These are phyloP conservation scores for Diogma glabrata DNA, from an alignment of 2,888 invertebrate species.

Conservation along the genomic window DNA sequence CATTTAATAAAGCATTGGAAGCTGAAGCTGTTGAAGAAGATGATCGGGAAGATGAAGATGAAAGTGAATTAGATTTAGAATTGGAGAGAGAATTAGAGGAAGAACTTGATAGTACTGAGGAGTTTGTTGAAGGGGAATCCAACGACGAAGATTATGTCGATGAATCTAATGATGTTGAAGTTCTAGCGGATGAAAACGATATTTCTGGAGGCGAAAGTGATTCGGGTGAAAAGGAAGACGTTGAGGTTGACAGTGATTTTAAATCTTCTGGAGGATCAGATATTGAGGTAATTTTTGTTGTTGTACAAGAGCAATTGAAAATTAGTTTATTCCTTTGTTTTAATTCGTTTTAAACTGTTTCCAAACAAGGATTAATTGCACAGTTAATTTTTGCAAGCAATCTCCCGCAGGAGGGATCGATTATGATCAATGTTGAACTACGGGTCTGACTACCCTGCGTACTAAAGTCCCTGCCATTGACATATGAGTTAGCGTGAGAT, in stretches of 20 bases:
- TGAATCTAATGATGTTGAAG: slow-evolving; percentile 19
- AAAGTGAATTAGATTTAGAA: slow-evolving; percentile 52
- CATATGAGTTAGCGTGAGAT: too few relatives aligned
- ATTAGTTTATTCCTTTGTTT: too few relatives aligned
- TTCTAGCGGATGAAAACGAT: slow-evolving; percentile 30
- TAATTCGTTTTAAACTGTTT: too few relatives aligned
- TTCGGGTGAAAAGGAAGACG: slow-evolving; percentile 51
- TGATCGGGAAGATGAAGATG: slow-evolving; percentile 44
- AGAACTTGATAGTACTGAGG: slow-evolving; percentile 60
- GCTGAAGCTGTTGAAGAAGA: slow-evolving; percentile 71
- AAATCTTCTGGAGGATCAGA: slow-evolving; percentile 61
- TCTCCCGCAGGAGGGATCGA: too few relatives aligned
- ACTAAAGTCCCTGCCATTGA: too few relatives aligned
- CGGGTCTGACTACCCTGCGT: too few relatives aligned
- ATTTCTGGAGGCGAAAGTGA: slow-evolving; percentile 53
- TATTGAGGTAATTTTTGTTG: slow-evolving; percentile 59
- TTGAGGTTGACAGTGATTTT: slow-evolving; percentile 55
- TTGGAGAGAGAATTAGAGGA: slow-evolving; percentile 48
- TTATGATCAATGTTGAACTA: too few relatives aligned
- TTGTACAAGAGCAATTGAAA: too few relatives aligned
- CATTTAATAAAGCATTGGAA: slow-evolving; percentile 86
- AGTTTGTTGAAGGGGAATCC: slow-evolving; percentile 45
- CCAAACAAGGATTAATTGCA: too few relatives aligned
- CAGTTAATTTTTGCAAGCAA: too few relatives aligned
- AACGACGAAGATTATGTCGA: slow-evolving; percentile 22